Percentiles rank a stretch among this genome's conserved stretches.
These are phyloP conservation scores for Neoniphon sammara DNA, from an alignment of 2,797 vertebrate genomes.

Conservation along the genomic window DNA sequence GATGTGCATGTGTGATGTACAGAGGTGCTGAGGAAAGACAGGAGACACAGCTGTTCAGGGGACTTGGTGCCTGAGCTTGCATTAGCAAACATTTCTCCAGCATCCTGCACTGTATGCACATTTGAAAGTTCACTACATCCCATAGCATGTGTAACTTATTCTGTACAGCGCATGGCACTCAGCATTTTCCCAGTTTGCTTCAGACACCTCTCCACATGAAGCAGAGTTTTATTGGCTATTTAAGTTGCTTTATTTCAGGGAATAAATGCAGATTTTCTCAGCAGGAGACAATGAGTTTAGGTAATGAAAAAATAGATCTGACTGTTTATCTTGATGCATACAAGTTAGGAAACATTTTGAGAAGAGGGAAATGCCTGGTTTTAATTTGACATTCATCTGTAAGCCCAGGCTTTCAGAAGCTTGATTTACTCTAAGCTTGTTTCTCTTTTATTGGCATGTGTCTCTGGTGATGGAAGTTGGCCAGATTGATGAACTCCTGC, in stretches of 20 bases:
- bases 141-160: constrained; percentile 33
- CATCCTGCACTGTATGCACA: constrained; percentile 61
- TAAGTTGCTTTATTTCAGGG: constrained; percentile 3
- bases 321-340: background rate
- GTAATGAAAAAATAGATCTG: background rate
- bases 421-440: background rate
- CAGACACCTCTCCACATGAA: constrained; percentile 18
- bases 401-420: background rate
- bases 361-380: background rate
- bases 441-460: background rate
- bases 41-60: constrained; percentile 68
- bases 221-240: constrained; percentile 1
- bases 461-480: constrained; percentile 11
- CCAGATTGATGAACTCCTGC: constrained; percentile 26
- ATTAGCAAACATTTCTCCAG: constrained; percentile 57
- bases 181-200: constrained; percentile 41
- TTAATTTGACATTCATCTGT: background rate
- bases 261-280: background rate
- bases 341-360: background rate
- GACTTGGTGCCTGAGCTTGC: constrained; percentile 49
- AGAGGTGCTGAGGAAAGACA: constrained; percentile 62
- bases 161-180: constrained; percentile 33
- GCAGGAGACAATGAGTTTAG: background rate
- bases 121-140: constrained; percentile 54
- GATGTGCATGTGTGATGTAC: constrained; percentile 37